A percentile compares a stretch with the other conserved stretches of the same genome.
phyloP scores from a whole-genome alignment of 2,113 vertebrate species.

The Formicarius rufipectus region DNA sequence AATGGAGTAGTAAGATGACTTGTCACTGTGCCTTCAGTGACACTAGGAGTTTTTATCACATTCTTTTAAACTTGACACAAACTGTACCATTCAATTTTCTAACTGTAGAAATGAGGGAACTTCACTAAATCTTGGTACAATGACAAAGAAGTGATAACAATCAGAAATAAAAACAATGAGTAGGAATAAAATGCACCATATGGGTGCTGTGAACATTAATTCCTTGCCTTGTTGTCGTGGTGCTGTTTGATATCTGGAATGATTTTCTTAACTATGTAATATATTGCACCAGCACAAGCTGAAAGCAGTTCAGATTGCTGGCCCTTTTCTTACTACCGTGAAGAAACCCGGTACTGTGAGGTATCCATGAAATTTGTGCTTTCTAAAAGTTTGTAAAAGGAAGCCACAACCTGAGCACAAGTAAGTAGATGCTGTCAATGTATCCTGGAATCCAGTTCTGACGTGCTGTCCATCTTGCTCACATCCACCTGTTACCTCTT shows the following conservation, averaged over 20 bases:
- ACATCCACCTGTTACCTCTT: not conserved
- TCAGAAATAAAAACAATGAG: not conserved
- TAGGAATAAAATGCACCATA: not conserved
- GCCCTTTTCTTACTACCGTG: not conserved
- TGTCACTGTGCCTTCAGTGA: not conserved
- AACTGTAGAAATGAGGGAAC: not conserved
- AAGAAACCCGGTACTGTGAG: not conserved
- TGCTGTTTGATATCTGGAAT: not conserved
- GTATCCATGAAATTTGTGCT: not conserved
- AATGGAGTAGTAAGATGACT: not conserved
- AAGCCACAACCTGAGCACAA: not conserved
- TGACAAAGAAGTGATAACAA: not conserved
- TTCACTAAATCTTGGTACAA: not conserved
- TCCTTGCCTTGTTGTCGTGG: not conserved
- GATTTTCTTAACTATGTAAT: not conserved
- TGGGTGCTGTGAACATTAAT: not conserved
- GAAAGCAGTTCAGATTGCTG: not conserved
- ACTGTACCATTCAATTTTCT: not conserved
- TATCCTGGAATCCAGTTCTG: not conserved
- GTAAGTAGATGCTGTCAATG: not conserved
- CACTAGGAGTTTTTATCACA: not conserved
- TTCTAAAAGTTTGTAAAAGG: not conserved
- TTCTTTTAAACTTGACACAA: not conserved
- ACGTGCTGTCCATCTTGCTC: not conserved
- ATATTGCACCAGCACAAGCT: not conserved